Conservation (phyloP, 2,797 vertebrate species). For the Parauchenoglanis ngamensis region DNA sequence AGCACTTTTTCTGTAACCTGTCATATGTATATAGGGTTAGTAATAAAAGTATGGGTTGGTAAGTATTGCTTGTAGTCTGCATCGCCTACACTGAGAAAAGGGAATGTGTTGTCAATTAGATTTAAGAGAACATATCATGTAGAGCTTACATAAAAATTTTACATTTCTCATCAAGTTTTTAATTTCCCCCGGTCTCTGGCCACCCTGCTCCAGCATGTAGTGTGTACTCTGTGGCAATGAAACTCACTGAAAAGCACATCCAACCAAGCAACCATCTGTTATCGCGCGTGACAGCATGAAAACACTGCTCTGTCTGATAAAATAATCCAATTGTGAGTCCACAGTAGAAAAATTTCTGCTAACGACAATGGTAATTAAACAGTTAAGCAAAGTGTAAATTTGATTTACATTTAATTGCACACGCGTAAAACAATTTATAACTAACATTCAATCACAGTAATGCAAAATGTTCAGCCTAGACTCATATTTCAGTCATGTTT, state of each 20-base stretch:
- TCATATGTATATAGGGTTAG: neutral
- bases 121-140: no score
- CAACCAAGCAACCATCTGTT: slow-evolving; percentile 57
- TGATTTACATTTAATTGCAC: neutral
- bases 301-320: slow-evolving; percentile 24
- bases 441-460: neutral
- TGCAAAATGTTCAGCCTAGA: neutral
- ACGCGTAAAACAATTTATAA: neutral
- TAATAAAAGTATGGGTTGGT: neutral
- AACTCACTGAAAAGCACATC: slow-evolving; percentile 50
- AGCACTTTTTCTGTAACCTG: no score
- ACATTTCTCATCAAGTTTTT: no score
- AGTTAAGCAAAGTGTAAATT: neutral
- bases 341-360: neutral
- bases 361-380: neutral
- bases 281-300: slow-evolving; percentile 45
- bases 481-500: neutral
- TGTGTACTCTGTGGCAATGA: slow-evolving; percentile 40
- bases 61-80: neutral
- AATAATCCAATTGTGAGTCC: slow-evolving; percentile 1
- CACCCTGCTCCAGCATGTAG: slow-evolving; percentile 25
- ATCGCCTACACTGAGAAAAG: neutral
- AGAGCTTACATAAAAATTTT: no score
- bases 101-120: no score
- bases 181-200: slow-evolving; percentile 37